phyloP scores from a whole-genome alignment of 2,888 invertebrate species.

The Halictus ligatus region DNA sequence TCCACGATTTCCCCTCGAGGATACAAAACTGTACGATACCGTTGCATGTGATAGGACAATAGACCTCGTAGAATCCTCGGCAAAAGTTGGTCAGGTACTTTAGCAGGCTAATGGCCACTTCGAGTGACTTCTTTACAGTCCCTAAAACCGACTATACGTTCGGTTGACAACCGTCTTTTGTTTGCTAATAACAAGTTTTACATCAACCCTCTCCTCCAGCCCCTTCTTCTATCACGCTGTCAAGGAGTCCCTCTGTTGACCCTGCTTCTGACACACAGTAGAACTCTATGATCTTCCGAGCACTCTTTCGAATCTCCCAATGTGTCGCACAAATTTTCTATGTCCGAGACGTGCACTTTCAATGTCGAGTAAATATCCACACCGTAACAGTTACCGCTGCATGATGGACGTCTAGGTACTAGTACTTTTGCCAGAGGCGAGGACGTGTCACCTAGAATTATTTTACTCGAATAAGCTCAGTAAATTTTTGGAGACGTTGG shows the following conservation, averaged over 20 bases:
- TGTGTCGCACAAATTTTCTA: conserved; percentile 69
- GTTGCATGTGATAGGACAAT: neutral
- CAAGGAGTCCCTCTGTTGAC: conserved; percentile 42
- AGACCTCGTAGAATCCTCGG: conserved; percentile 26
- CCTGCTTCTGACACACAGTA: conserved; percentile 62
- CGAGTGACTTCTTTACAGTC: neutral
- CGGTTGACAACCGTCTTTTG: neutral
- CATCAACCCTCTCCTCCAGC: conserved; percentile 25
- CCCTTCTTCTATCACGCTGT: conserved; percentile 22
- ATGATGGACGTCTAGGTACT: conserved; percentile 11
- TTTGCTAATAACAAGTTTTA: conserved; percentile 43
- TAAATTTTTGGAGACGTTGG: neutral
- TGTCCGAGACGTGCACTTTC: conserved; percentile 57
- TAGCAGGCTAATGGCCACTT: neutral
- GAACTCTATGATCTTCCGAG: conserved; percentile 61
- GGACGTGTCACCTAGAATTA: neutral
- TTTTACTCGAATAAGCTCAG: neutral
- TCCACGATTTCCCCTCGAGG: conserved; percentile 13
- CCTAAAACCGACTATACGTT: neutral
- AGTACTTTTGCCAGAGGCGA: conserved; percentile 16
- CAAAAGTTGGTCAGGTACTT: conserved; percentile 1
- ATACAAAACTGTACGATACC: neutral
- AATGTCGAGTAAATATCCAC: conserved; percentile 69
- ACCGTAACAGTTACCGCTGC: conserved; percentile 42
- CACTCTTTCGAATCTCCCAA: conserved; percentile 61